These are phyloP conservation scores for Dryobota labecula DNA, from an alignment of 2,888 invertebrate genomes.

Conservation along the genomic window DNA sequence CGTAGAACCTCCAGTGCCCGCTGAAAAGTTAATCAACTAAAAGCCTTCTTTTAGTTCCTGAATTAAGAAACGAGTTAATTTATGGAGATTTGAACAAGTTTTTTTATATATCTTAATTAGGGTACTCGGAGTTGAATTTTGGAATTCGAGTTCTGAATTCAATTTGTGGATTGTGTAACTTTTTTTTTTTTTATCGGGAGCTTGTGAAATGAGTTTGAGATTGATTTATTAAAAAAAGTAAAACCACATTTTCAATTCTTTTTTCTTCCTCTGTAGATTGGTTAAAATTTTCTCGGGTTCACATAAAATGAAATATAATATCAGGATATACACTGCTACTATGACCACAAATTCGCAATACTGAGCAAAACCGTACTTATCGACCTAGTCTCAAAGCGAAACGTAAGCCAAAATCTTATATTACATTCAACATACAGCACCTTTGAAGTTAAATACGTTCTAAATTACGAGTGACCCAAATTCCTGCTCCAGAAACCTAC, in stretches of 20 bases:
- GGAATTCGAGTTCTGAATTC: constrained; percentile 44
- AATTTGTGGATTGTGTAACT: constrained; percentile 49
- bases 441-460: constrained; percentile 42
- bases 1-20: constrained; percentile 82
- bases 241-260: not conserved
- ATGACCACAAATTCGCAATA: not conserved
- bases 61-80: constrained; percentile 86
- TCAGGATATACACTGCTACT: not conserved
- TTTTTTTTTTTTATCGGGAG: constrained; percentile 26
- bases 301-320: constrained; percentile 6
- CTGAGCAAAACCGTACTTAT: constrained; percentile 30
- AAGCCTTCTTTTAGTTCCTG: constrained; percentile 82
- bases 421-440: constrained; percentile 30
- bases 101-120: constrained; percentile 79
- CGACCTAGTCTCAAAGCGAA: constrained; percentile 19
- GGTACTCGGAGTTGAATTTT: constrained; percentile 62
- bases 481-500: constrained; percentile 33
- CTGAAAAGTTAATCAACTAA: constrained; percentile 89
- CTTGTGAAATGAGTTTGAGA: constrained; percentile 27
- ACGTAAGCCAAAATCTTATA: constrained; percentile 31
- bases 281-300: not conserved
- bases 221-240: constrained; percentile 40
- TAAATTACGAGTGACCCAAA: constrained; percentile 47
- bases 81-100: constrained; percentile 80
- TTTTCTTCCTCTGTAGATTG: constrained; percentile 1